These are phyloP conservation scores for Heliconius hermathena DNA, from an alignment of 1,140 invertebrate species.

Conservation along the genomic window DNA sequence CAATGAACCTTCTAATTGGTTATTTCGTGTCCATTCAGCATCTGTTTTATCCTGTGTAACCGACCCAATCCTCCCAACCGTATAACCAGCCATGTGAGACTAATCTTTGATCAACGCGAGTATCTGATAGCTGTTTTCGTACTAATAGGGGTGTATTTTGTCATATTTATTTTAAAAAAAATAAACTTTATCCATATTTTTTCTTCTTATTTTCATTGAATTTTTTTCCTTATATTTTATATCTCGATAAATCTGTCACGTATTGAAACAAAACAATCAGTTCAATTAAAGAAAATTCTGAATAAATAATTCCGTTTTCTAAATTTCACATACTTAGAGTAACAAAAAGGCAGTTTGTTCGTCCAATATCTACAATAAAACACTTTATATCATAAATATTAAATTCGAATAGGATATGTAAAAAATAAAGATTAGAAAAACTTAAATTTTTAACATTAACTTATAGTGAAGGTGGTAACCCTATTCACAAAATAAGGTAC, in stretches of 20 bases:
- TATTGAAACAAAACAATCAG: not conserved
- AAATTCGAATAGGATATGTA: no score
- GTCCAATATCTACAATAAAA: no score
- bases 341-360: no score
- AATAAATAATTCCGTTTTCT: no score
- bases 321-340: no score
- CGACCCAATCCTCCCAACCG: slow-evolving; percentile 1
- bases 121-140: slow-evolving; percentile 11
- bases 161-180: not conserved
- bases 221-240: no score
- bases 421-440: not conserved
- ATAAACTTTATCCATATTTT: not conserved
- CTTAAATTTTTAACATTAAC: not conserved
- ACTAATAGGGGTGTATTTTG: slow-evolving; percentile 10
- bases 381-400: no score
- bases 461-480: not conserved
- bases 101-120: slow-evolving; percentile 28
- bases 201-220: no score
- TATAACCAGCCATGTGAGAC: slow-evolving; percentile 26
- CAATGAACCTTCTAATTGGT: slow-evolving; percentile 24
- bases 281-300: not conserved
- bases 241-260: not conserved
- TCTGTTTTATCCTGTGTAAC: slow-evolving; percentile 22
- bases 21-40: slow-evolving; percentile 25
- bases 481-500: slow-evolving; percentile 9